Base-by-base conservation (phyloP, 2,888 invertebrate genomes). In the Piscicola geometra region DNA sequence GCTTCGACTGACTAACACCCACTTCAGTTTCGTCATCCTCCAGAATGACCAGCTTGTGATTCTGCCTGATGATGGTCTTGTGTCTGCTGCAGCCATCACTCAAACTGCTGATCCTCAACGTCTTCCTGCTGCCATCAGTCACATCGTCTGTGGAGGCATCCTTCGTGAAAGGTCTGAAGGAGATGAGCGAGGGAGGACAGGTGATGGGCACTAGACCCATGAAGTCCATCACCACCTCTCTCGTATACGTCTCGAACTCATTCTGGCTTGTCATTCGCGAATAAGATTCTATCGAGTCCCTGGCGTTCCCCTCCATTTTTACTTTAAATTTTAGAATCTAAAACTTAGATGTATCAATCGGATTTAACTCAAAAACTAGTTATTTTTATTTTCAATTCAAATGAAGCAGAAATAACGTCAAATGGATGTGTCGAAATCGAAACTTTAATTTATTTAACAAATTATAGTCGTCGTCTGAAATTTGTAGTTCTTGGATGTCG, bases 211-310 rank as follows among this genome's bases (percentile, higher is more conserved):
- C 73, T 33, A 73, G 73, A 15, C 64, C 73, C 73, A 73, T 73
- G 52, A 73, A 73, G 41, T 73, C 73, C 73, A 73, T 64, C 35
- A 73, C 73, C 18, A 73, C 60, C 35, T 33, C 64, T 36, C 64
- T 73, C 25, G 73, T 73, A 28, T 73, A 30, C n/a, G 60, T 32
- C n/a, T 73, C 73, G 1, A 73, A 73, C n/a, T 73, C 73, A 32
- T 60, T 56, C 60, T 18, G 9, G 60, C 60, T 56, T 21, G 60
- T 56, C 60, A 56, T 9, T 15, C 60, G 60, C 5, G 60, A 56
- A 21, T 56, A 56, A 25, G 15, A 18, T 25, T 56, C 60, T 5
- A 56, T 56, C 60, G 60, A 56, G n/a, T 41, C 41, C 15, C 41
- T 41, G 15, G 41, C 41, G 41, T 41, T 41, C 15, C 9, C 41